phyloP scores from a whole-genome alignment of 2,888 invertebrate species.

The Mimumesa dahlbomi region DNA sequence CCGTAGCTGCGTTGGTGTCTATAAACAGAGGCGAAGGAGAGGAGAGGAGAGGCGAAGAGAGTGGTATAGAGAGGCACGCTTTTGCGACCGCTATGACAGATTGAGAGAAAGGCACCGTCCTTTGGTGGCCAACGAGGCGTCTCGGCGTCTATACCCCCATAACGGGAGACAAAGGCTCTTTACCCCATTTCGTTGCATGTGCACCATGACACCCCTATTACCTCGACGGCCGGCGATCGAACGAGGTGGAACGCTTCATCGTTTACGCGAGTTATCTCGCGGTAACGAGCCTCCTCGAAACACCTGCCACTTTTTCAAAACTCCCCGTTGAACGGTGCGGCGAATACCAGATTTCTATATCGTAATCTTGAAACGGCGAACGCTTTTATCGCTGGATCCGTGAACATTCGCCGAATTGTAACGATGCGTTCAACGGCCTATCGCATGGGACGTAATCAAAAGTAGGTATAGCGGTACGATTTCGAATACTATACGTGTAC shows the following conservation, averaged over 20 bases:
- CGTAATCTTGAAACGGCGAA: background rate
- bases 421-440: background rate
- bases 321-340: background rate
- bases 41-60: constrained; percentile 36
- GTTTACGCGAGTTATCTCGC: constrained; percentile 41
- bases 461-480: constrained; percentile 52
- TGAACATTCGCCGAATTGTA: no score
- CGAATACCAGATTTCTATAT: background rate
- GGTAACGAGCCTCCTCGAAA: constrained; percentile 24
- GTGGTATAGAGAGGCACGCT: constrained; percentile 50
- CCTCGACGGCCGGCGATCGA: constrained; percentile 24
- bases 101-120: constrained; percentile 69
- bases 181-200: constrained; percentile 59
- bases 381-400: background rate
- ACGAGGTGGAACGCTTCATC: constrained; percentile 39
- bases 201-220: constrained; percentile 30
- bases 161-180: constrained; percentile 51
- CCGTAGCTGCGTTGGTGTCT: constrained; percentile 70
- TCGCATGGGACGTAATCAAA: constrained; percentile 48
- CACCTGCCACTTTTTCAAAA: constrained; percentile 39
- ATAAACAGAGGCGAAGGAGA: constrained; percentile 71
- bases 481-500: constrained; percentile 34
- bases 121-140: constrained; percentile 75
- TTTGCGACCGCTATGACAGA: constrained; percentile 71
- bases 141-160: constrained; percentile 63